phyloP scores from a whole-genome alignment of 2,888 invertebrate species.

The Penaeus monodon region DNA sequence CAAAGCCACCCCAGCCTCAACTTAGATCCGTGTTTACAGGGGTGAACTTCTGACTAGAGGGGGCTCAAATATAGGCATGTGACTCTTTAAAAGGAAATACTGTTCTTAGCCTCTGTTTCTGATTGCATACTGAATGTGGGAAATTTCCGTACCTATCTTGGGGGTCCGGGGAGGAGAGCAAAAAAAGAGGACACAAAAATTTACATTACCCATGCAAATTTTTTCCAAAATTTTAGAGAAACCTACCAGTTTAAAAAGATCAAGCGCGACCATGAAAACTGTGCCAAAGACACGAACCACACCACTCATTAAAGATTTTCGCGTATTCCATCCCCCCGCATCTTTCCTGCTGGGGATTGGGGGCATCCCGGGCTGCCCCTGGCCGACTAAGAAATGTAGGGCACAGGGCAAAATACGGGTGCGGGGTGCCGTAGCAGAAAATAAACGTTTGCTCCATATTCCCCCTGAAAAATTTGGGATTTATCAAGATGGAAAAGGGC shows the following conservation, averaged over 20 bases:
- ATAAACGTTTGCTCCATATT: too few relatives aligned
- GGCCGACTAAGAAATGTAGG: too few relatives aligned
- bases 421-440: too few relatives aligned
- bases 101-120: neutral
- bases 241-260: neutral
- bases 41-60: neutral
- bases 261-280: neutral
- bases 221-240: neutral
- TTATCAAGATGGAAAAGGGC: too few relatives aligned
- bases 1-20: neutral
- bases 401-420: too few relatives aligned
- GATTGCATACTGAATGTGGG: neutral
- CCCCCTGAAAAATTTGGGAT: too few relatives aligned
- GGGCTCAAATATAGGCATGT: neutral
- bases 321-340: neutral
- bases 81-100: neutral
- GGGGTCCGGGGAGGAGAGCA: neutral
- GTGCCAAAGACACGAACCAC: neutral
- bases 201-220: neutral
- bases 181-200: too few relatives aligned
- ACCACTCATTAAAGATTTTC: neutral
- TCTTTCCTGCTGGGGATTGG: too few relatives aligned
- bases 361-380: too few relatives aligned
- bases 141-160: neutral
- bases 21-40: neutral